These are phyloP conservation scores for Prosapia bicincta DNA, from an alignment of 2,888 invertebrate species.

Conservation along the genomic window DNA sequence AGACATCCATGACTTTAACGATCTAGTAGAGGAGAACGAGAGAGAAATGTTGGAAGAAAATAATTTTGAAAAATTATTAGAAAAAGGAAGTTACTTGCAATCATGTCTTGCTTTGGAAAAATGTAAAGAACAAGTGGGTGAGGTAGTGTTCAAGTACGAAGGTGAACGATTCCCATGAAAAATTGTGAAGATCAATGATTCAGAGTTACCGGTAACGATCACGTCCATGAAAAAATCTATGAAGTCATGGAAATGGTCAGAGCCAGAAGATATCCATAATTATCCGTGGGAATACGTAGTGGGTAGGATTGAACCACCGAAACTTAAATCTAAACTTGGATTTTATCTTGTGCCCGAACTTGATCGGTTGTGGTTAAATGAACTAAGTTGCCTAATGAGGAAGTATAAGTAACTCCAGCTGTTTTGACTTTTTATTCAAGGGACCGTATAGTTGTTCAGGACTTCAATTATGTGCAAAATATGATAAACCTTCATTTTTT, in stretches of 20 bases:
- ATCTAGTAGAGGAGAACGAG: too few relatives aligned
- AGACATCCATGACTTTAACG: constrained; percentile 27
- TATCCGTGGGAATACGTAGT: constrained; percentile 26
- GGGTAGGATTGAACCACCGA: constrained; percentile 8
- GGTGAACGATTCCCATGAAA: neutral
- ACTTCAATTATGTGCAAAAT: too few relatives aligned
- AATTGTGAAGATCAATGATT: neutral
- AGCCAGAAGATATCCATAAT: constrained; percentile 9
- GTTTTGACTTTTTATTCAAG: too few relatives aligned
- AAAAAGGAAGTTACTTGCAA: too few relatives aligned
- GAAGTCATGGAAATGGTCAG: constrained; percentile 29
- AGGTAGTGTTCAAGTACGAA: neutral
- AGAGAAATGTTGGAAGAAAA: too few relatives aligned
- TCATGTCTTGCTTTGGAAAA: neutral
- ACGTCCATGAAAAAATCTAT: constrained; percentile 9
- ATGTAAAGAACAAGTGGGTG: neutral
- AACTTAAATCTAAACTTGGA: neutral
- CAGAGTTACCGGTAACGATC: neutral
- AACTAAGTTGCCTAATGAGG: too few relatives aligned
- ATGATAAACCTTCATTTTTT: too few relatives aligned
- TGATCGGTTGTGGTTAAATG: too few relatives aligned
- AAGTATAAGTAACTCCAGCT: too few relatives aligned
- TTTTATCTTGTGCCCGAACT: constrained; percentile 9
- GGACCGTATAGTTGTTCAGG: too few relatives aligned
- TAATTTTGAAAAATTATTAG: too few relatives aligned